Conservation (phyloP, 2,888 invertebrate species). For the Acronicta alni region DNA sequence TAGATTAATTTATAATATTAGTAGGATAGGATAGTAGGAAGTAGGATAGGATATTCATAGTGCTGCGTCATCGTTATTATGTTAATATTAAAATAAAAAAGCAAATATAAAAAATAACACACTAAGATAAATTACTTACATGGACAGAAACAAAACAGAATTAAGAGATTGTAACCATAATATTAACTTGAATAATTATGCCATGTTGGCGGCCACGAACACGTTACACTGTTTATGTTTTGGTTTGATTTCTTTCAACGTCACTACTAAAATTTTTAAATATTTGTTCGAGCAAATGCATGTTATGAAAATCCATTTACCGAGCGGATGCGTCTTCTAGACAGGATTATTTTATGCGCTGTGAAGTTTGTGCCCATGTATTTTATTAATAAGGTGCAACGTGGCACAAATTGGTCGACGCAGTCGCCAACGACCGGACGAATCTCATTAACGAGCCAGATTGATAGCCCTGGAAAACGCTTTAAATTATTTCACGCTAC, state of each 20-base stretch:
- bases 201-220: constrained; percentile 4
- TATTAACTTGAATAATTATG: constrained; percentile 29
- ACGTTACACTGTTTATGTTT: constrained; percentile 15
- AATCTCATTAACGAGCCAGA: constrained; percentile 85
- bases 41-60: too few species aligned
- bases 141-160: constrained; percentile 17
- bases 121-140: constrained; percentile 2
- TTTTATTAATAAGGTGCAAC: constrained; percentile 81
- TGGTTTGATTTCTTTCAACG: constrained; percentile 24
- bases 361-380: constrained; percentile 53
- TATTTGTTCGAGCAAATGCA: constrained; percentile 14
- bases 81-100: too few species aligned
- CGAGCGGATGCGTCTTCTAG: constrained; percentile 29
- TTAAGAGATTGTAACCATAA: constrained; percentile 5
- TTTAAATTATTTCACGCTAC: constrained; percentile 85
- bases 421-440: constrained; percentile 76
- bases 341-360: constrained; percentile 54
- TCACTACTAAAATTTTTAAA: constrained; percentile 24
- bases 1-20: too few species aligned
- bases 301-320: constrained; percentile 35
- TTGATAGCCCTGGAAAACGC: constrained; percentile 85
- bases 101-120: neutral
- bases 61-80: too few species aligned
- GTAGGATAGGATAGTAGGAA: too few species aligned
- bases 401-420: constrained; percentile 82